Evolutionary conservation across 2,113 vertebrate genomes (phyloP).

Genomic region (Pantherophis guttatus): DNA sequence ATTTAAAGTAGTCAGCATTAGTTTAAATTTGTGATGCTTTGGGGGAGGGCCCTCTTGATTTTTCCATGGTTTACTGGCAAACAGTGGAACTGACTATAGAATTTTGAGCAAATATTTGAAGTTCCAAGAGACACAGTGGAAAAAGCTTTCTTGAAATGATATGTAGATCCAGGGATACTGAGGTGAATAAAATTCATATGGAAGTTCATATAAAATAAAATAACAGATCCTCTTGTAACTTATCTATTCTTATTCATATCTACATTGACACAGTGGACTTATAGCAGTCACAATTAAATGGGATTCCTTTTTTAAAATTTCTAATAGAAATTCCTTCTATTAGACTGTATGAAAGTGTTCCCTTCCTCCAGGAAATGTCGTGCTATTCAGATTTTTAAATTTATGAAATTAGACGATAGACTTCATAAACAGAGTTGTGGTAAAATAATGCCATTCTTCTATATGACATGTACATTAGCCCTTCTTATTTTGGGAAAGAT

Average conservation of each 20-base stretch:
- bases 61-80: not conserved
- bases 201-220: not conserved
- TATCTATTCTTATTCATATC: not conserved
- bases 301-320: too few species aligned
- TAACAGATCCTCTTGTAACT: not conserved
- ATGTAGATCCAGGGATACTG: not conserved
- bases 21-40: not conserved
- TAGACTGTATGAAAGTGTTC: not conserved
- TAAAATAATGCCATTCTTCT: not conserved
- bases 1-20: not conserved
- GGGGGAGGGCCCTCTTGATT: not conserved
- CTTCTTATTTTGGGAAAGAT: not conserved
- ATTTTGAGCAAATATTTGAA: not conserved
- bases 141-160: not conserved
- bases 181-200: not conserved
- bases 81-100: not conserved
- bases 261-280: not conserved
- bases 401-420: not conserved
- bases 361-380: not conserved
- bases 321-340: not conserved
- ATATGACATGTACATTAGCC: not conserved
- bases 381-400: not conserved
- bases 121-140: not conserved
- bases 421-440: not conserved
- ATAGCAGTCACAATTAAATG: not conserved